Conservation (phyloP, 92 coral and sea anemone genomes). For the Phenganax marumi region DNA sequence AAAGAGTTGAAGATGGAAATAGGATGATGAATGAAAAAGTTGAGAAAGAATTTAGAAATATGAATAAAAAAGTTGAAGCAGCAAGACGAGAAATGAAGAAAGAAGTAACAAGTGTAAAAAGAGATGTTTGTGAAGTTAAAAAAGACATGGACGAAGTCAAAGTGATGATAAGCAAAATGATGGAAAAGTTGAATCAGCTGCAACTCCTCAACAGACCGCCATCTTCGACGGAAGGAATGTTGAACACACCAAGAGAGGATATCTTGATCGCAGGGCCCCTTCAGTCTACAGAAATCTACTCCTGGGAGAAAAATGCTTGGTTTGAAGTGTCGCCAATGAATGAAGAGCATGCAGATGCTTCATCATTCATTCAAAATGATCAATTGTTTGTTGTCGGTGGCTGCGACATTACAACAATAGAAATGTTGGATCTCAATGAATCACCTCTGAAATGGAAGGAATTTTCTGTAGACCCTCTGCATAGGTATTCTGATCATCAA, state of each 20-base stretch:
- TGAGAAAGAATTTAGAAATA: no score
- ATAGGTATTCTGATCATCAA: constrained; percentile 10
- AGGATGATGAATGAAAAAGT: no score
- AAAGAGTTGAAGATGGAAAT: neutral
- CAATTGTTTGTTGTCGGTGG: constrained; percentile 1
- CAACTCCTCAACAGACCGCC: neutral
- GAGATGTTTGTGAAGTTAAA: neutral
- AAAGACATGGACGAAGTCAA: no score
- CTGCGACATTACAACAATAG: neutral
- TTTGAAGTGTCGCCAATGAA: constrained; percentile 13
- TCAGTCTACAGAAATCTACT: neutral
- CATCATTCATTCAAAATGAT: constrained; percentile 3
- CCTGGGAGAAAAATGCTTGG: no score
- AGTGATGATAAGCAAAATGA: no score
- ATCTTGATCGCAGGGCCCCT: neutral
- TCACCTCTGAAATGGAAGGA: constrained; percentile 3
- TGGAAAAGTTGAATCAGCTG: no score
- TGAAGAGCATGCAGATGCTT: neutral
- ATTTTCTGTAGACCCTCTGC: constrained; percentile 17
- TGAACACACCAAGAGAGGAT: no score
- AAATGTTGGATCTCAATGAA: neutral
- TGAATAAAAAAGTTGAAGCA: no score
- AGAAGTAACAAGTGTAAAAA: constrained; percentile 8
- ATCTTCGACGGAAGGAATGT: neutral
- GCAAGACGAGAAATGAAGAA: neutral